A percentile compares a stretch with the other conserved stretches of the same genome.
phyloP scores from a whole-genome alignment of 2,888 invertebrate species.

The Drosophila trichaetosa region DNA sequence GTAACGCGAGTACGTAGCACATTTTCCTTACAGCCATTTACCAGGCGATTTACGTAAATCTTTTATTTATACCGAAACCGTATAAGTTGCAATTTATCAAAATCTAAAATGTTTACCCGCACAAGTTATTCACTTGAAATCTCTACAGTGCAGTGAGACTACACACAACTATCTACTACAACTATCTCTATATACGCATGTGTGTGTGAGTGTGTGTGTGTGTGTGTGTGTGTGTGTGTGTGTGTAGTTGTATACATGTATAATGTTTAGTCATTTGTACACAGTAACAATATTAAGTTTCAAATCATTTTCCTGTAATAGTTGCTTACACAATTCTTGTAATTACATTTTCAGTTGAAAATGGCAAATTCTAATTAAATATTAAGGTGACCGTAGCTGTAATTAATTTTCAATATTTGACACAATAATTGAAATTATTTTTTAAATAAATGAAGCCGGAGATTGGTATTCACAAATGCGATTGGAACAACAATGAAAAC shows the following conservation, averaged over 20 bases:
- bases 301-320: neutral
- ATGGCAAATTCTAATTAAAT: neutral
- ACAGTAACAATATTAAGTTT: neutral
- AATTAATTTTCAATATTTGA: neutral
- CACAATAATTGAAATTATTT: neutral
- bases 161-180: slow-evolving; percentile 27
- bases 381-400: neutral
- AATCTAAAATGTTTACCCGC: slow-evolving; percentile 82
- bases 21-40: slow-evolving; percentile 82
- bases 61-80: slow-evolving; percentile 81
- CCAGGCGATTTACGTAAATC: slow-evolving; percentile 81
- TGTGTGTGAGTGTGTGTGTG: too few species aligned
- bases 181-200: slow-evolving; percentile 2
- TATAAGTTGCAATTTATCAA: slow-evolving; percentile 82
- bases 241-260: neutral
- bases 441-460: neutral
- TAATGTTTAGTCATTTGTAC: slow-evolving; percentile 6
- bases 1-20: slow-evolving; percentile 58
- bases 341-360: neutral
- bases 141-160: slow-evolving; percentile 66
- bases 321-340: neutral
- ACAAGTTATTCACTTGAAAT: slow-evolving; percentile 83
- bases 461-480: neutral
- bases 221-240: slow-evolving; percentile 3
- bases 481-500: neutral